Percentiles rank a stretch among this genome's conserved stretches.
Evolutionary conservation across 2,888 invertebrate genomes (phyloP).

Genomic region (Lottia gigantea): DNA sequence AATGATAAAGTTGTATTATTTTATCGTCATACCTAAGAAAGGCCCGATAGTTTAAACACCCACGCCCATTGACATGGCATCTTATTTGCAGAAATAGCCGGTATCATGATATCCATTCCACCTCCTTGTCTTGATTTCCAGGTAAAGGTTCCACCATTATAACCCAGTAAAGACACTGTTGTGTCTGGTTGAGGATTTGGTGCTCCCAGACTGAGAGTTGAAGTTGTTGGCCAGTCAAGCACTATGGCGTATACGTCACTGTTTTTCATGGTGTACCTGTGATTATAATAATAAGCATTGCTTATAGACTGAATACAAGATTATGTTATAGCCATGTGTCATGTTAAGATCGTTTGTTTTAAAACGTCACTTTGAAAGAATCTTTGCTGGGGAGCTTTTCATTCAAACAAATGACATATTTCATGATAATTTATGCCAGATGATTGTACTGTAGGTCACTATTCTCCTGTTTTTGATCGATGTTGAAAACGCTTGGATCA

Average conservation of each 20-base stretch:
- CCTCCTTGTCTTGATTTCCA: constrained; percentile 30
- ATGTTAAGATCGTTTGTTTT: no score
- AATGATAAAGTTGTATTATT: not conserved
- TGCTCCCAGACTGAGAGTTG: constrained; percentile 71
- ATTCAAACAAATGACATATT: no score
- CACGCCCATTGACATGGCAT: constrained; percentile 61
- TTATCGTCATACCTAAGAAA: constrained; percentile 26
- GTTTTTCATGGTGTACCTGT: constrained; percentile 55
- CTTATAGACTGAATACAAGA: no score
- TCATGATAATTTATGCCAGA: no score
- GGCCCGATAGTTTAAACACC: constrained; percentile 56
- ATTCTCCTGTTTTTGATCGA: no score
- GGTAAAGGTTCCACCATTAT: constrained; percentile 34
- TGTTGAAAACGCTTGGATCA: no score
- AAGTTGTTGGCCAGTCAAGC: constrained; percentile 77
- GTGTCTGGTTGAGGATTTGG: constrained; percentile 59
- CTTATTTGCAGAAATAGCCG: constrained; percentile 43
- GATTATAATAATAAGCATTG: no score
- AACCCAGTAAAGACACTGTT: constrained; percentile 72
- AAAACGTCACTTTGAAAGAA: no score
- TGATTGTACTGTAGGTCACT: no score
- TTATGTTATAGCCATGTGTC: no score
- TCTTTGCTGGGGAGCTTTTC: no score
- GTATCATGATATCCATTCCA: constrained; percentile 57
- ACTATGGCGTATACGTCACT: constrained; percentile 76